A percentile compares a stretch with the other conserved stretches of the same genome.
Evolutionary conservation across 2,113 vertebrate species (phyloP).

Genomic region (Gavialis gangeticus): DNA sequence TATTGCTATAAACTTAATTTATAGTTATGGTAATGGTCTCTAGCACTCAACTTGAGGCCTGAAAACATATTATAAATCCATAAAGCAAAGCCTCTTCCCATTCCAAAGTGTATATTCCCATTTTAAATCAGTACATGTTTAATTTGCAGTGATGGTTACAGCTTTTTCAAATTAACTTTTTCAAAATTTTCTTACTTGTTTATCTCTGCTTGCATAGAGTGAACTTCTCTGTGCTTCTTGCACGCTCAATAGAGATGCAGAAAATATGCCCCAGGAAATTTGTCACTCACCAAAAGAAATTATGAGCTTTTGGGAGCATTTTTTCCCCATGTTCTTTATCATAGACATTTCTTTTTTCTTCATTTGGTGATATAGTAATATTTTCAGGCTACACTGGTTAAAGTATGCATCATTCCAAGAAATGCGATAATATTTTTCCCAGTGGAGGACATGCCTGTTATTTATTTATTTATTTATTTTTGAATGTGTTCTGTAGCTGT

Average conservation of each 20-base stretch:
- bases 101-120: neutral
- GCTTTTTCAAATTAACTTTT: neutral
- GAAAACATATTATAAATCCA: constrained; percentile 8
- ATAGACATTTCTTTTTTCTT: neutral
- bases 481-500: neutral
- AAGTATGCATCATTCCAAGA: neutral
- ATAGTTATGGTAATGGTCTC: constrained; percentile 24
- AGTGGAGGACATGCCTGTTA: neutral
- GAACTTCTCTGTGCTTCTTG: neutral
- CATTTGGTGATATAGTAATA: neutral
- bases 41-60: constrained; percentile 25
- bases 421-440: neutral
- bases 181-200: neutral
- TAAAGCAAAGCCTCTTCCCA: neutral
- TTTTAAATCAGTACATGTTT: constrained; percentile 27
- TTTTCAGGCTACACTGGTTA: neutral
- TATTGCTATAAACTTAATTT: constrained; percentile 55
- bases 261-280: neutral
- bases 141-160: neutral
- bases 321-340: neutral
- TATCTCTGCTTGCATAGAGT: neutral
- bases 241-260: neutral
- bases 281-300: neutral
- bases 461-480: neutral
- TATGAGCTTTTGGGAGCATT: neutral